phyloP scores from a whole-genome alignment of 2,797 vertebrate genomes.

The Tapera naevia region DNA sequence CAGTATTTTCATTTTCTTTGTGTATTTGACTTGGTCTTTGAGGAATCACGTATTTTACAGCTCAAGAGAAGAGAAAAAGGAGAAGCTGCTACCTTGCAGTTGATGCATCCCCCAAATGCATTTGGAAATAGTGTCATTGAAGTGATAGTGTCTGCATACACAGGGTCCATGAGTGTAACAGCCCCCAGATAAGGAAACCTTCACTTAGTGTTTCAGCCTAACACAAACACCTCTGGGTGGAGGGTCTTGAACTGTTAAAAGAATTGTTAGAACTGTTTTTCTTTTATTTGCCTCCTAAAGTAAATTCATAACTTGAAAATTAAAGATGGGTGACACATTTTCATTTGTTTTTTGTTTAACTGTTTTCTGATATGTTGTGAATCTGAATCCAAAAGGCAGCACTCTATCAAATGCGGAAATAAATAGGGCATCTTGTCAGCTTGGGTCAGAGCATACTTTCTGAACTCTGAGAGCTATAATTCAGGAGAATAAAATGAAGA shows the following conservation, averaged over 20 bases:
- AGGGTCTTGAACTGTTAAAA: not conserved
- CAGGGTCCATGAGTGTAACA: not conserved
- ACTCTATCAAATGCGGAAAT: not conserved
- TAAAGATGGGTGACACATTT: not conserved
- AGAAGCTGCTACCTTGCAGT: not conserved
- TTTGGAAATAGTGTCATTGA: not conserved
- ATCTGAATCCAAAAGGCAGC: not conserved
- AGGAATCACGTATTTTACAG: not conserved
- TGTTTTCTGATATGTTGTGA: not conserved
- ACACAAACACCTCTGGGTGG: not conserved
- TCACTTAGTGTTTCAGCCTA: not conserved
- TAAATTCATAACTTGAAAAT: not conserved
- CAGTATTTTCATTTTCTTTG: too few relatives aligned
- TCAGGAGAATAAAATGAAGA: not conserved
- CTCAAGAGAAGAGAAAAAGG: not conserved
- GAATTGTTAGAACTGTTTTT: not conserved
- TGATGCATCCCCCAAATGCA: not conserved
- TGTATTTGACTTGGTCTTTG: not conserved
- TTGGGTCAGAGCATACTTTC: not conserved
- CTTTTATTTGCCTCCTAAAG: not conserved
- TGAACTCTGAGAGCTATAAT: not conserved
- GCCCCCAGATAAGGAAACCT: not conserved
- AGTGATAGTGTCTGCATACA: not conserved
- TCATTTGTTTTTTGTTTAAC: not conserved
- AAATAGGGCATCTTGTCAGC: not conserved